These are phyloP conservation scores for Muntiacus muntjak DNA, from an alignment of 2,113 vertebrate species.

Conservation along the genomic window DNA sequence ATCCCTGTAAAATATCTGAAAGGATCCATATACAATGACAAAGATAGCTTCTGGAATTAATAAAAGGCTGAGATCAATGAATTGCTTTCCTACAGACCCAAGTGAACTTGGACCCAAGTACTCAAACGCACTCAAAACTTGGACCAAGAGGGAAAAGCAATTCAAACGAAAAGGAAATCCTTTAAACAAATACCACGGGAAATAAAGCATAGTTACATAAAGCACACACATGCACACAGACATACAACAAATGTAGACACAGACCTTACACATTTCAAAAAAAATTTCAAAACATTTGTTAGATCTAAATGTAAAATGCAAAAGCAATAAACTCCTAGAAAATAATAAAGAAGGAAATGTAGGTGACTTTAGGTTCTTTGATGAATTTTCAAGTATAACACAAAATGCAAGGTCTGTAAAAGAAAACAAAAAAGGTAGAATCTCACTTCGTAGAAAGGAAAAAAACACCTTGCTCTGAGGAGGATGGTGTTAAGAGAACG, in stretches of 20 bases:
- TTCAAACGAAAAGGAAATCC: neutral
- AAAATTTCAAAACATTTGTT: neutral
- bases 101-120: too few species aligned
- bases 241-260: neutral
- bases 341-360: neutral
- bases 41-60: neutral
- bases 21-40: neutral
- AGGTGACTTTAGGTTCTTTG: neutral
- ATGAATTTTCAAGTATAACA: neutral
- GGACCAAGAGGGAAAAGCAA: neutral
- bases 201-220: neutral
- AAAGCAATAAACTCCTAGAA: neutral
- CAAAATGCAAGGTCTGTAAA: neutral
- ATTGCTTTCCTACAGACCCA: neutral
- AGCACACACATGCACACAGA: neutral
- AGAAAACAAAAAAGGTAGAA: neutral
- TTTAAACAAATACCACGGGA: neutral
- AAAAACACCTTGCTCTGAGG: neutral
- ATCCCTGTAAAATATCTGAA: neutral
- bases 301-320: neutral
- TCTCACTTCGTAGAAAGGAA: neutral
- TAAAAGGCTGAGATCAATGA: neutral
- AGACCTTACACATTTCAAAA: neutral
- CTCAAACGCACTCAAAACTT: neutral
- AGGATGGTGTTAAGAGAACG: neutral